A percentile compares a stretch with the other conserved stretches of the same genome.
Conservation (phyloP, 1,140 invertebrate species). For the Heliconius nattereri region DNA sequence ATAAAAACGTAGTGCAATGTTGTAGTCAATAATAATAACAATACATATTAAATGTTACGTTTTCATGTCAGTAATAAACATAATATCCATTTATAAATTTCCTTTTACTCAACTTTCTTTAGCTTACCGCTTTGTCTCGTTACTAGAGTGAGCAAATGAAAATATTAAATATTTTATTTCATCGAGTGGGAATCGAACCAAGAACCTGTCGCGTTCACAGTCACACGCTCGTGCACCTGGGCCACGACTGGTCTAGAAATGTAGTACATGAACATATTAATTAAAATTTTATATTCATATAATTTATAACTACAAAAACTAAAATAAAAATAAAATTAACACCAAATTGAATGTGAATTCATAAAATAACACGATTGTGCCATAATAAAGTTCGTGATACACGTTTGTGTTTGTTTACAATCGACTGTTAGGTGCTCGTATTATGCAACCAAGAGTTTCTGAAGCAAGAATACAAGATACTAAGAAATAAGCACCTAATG, state of each 20-base stretch:
- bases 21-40: neutral
- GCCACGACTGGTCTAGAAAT: too few species aligned
- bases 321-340: neutral
- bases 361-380: slow-evolving; percentile 25
- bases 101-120: too few species aligned
- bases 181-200: too few species aligned
- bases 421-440: neutral
- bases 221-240: too few species aligned
- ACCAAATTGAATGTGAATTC: neutral
- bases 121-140: too few species aligned
- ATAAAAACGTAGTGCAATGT: neutral
- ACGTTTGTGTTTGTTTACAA: slow-evolving; percentile 24
- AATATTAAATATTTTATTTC: too few species aligned
- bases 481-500: slow-evolving; percentile 5
- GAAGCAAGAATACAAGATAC: neutral
- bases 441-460: slow-evolving; percentile 3
- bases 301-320: too few species aligned
- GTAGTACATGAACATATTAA: too few species aligned
- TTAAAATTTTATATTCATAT: too few species aligned
- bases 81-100: neutral
- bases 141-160: too few species aligned
- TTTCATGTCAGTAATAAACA: slow-evolving; percentile 4
- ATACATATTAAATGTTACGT: neutral
- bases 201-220: too few species aligned
- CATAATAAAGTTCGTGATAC: slow-evolving; percentile 32